Conservation (phyloP, 2,113 vertebrate genomes). For the Puma concolor region DNA sequence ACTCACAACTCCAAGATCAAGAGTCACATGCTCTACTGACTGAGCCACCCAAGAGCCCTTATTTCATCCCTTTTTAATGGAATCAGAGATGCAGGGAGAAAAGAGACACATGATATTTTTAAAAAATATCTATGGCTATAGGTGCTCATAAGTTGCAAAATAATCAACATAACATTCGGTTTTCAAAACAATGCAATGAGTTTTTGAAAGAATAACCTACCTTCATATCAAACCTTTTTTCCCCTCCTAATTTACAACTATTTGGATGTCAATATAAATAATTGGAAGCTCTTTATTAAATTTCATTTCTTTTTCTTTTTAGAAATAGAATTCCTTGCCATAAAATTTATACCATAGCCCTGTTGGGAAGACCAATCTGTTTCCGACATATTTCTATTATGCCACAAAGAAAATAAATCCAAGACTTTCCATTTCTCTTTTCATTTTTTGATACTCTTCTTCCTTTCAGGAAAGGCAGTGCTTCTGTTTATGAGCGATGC, state of each 20-base stretch:
- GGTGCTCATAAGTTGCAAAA: not conserved
- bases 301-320: not conserved
- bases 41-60: not conserved
- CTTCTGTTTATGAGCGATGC: not conserved
- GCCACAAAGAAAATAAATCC: not conserved
- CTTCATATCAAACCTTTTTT: not conserved
- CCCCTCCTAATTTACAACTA: not conserved
- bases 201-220: not conserved
- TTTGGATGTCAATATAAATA: not conserved
- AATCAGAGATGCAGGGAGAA: not conserved
- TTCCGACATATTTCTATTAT: not conserved
- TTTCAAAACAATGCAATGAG: not conserved
- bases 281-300: not conserved
- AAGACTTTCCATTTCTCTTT: not conserved
- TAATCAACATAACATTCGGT: not conserved
- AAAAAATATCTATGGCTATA: not conserved
- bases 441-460: not conserved
- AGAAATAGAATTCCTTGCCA: not conserved
- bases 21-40: not conserved
- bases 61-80: not conserved
- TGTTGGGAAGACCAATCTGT: not conserved
- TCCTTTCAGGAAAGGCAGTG: not conserved
- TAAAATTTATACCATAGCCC: not conserved
- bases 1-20: not conserved
- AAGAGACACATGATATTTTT: not conserved